Percentiles rank a stretch among this genome's conserved stretches.
Conservation (phyloP, 2,113 vertebrate genomes). For the Oreocharis arfaki region DNA sequence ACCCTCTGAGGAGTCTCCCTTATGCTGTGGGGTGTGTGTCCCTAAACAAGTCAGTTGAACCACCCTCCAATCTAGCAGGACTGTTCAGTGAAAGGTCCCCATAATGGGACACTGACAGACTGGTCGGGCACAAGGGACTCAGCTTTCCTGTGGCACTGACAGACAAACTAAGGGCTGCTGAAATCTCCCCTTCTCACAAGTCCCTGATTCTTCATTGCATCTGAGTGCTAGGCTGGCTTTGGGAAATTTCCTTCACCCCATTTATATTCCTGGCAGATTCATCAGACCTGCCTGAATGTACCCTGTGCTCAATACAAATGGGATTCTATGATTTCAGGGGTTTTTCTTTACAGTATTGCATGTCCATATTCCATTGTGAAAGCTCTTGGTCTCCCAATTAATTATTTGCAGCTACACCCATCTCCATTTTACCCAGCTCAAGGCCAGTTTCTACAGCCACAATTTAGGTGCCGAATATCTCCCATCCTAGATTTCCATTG, state of each 20-base stretch:
- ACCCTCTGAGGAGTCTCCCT: neutral
- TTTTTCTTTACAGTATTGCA: neutral
- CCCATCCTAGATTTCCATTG: neutral
- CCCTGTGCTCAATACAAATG: neutral
- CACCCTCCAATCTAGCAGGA: neutral
- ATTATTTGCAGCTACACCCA: neutral
- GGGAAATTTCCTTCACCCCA: neutral
- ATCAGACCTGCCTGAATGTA: neutral
- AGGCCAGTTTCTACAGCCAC: neutral
- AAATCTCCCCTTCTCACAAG: neutral
- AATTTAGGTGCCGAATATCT: neutral
- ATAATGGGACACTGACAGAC: accelerated
- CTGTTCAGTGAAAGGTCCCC: neutral
- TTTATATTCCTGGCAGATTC: neutral
- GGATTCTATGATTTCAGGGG: neutral
- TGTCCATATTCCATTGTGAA: neutral
- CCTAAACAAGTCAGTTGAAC: accelerated
- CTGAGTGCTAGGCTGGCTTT: neutral
- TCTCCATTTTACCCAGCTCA: neutral
- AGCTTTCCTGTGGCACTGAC: neutral
- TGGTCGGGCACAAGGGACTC: accelerated
- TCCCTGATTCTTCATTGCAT: accelerated
- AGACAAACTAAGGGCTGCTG: neutral
- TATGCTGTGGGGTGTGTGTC: neutral
- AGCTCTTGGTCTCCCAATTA: neutral